Base-by-base conservation (phyloP, 2,888 invertebrate species). In the Tetanocera ferruginea region DNA sequence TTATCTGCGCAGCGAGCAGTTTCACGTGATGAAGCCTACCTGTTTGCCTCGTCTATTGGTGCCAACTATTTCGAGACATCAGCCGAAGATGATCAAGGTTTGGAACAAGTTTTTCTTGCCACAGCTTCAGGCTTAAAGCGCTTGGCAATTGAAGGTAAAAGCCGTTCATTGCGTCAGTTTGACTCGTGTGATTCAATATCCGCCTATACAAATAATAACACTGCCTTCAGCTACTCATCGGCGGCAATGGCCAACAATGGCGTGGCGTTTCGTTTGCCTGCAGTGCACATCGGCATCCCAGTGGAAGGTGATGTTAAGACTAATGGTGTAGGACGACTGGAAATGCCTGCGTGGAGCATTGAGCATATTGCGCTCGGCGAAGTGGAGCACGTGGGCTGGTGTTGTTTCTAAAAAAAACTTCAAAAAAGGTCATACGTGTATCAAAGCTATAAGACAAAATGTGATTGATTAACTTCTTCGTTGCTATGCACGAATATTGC, bases 11-110 rank as follows among this genome's bases (percentile, higher is more conserved):
- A 91, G 8, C 91, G 97, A 64, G 91, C 93, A 64, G 94, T 95
- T 0, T 87, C 92, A 0, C 90, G 91, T 1, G 92, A 92, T 34
- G 96, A 96, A 84, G 97, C 95, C 0, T 89, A 92, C 74, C 92
- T 93, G 71, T 97, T 95, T 90, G 95, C 97, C 0, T 91, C 91
- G 8, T 93, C 93, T 6, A 96, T 97, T 76, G 95, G 95, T n/a
- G 97, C 96, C 3, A 91, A 91, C 11, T 97, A 96, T 90, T 94
- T 94, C 84, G 97, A 97, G 88, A 94, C 95, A 0, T 97, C 97
- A 0, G 97, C 96, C 0, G 90, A 95, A 80, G 92, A 93, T 80
- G 94, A 95, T 85, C 93, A 94, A 92, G 95, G 95, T 0, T 93
- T 96, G 71, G 94, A 94, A 84, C 92, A 93, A 81, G 93, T 95